Evolutionary conservation across 2,113 vertebrate species (phyloP), one percentile per base, ranked within the genome.

Genomic region (Petromus typicus): DNA sequence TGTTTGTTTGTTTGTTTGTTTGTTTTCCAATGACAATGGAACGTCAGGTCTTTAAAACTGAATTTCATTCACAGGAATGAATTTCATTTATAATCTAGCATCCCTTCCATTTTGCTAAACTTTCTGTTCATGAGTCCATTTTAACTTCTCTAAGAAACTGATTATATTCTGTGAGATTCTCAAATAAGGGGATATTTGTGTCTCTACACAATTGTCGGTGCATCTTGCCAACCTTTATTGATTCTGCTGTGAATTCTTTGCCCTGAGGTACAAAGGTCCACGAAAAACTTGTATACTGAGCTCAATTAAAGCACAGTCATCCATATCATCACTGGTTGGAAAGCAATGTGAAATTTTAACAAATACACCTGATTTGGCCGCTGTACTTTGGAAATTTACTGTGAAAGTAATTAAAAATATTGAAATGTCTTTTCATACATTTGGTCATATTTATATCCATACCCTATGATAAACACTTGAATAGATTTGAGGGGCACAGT

Each of bases 51-150:
- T 91, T 97, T 22, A 75, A 23, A 59, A 37, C 13, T 94, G 63
- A 81, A 20, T 90, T 92, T 95, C 93, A 7, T 51, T 51, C 34
- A 96, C 67, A 71, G 32, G 89, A 83, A 76, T 79, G n/a, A 81
- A 93, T 90, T 85, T 86, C 73, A 85, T 73, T 97, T 93, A 86
- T 45, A 80, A 91, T 57, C 61, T 83, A 51, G 40, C 40, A 67
- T 20, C 2, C 32, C 51, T 20, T 16, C 5, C 12, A 32, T 88
- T 69, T 93, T 67, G 17, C 66, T 84, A 66, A 87, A 76, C 3
- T 59, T 18, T 69, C 7, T 73, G 16, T 66, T 84, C 30, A 59
- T 73, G 25, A 92, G 30, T 78, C 5, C 30, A 64, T 94, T 96
- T 96, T 81, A 93, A 54, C 93, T 67, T 90, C 34, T 51, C 25